These are phyloP conservation scores for Elegia similella DNA, from an alignment of 2,888 invertebrate genomes.

Conservation along the genomic window DNA sequence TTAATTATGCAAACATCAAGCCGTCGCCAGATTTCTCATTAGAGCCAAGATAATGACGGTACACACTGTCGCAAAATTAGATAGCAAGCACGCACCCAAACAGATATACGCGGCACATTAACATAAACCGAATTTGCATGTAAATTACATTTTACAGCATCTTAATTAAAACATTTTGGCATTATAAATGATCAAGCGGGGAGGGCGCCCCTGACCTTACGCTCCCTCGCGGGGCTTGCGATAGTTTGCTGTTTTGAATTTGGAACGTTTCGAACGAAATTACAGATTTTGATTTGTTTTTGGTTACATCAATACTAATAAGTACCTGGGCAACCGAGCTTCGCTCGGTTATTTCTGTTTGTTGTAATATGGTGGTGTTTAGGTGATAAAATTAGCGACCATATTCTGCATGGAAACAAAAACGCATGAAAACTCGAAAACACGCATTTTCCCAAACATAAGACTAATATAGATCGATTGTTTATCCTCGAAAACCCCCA, in stretches of 20 bases:
- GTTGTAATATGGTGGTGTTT: too few species aligned
- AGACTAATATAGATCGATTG: too few species aligned
- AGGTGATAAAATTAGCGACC: too few species aligned
- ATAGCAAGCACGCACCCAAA: conserved; percentile 81
- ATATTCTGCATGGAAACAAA: too few species aligned
- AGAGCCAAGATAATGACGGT: conserved; percentile 81
- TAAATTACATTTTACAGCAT: conserved; percentile 83
- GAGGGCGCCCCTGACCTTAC: conserved; percentile 67
- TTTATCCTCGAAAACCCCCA: too few species aligned
- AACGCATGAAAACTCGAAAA: too few species aligned
- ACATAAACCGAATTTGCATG: conserved; percentile 84
- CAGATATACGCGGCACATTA: conserved; percentile 82
- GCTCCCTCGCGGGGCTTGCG: conserved; percentile 54
- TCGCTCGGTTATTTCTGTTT: too few species aligned
- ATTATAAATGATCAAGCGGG: conserved; percentile 82
- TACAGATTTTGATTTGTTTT: conserved; percentile 3
- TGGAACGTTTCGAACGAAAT: too few species aligned
- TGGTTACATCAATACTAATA: too few species aligned
- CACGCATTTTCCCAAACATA: too few species aligned
- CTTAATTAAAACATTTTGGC: conserved; percentile 84
- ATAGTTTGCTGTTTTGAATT: conserved; percentile 55
- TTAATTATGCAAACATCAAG: conserved; percentile 82
- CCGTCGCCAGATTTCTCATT: conserved; percentile 82
- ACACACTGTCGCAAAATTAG: conserved; percentile 82
- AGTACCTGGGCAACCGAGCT: too few species aligned